Evolutionary conservation across 2,888 invertebrate genomes (phyloP).

Genomic region (Diadromus collaris): DNA sequence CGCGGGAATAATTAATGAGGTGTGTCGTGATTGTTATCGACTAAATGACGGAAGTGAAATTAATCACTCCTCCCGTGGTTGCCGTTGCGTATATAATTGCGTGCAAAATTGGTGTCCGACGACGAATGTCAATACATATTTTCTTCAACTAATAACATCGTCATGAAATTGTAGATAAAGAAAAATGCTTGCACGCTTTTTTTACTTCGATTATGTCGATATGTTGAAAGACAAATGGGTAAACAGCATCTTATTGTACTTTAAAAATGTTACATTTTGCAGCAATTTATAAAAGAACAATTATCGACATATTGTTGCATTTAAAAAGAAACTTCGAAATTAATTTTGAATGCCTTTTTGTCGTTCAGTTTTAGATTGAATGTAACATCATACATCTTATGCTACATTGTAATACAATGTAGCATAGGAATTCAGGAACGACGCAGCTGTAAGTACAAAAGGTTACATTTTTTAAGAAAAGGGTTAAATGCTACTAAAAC

Average conservation of each 20-base stretch:
- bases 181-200: background rate
- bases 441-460: background rate
- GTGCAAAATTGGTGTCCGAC: background rate
- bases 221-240: background rate
- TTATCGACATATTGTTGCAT: background rate
- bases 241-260: background rate
- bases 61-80: constrained; percentile 10
- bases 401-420: background rate
- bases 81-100: background rate
- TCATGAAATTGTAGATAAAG: background rate
- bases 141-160: background rate
- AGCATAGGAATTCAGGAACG: background rate
- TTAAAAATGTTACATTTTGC: background rate
- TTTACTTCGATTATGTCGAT: background rate
- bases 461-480: background rate
- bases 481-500: background rate
- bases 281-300: background rate
- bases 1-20: constrained; percentile 45
- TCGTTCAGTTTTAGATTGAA: background rate
- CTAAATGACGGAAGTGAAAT: constrained; percentile 16
- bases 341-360: background rate
- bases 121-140: background rate
- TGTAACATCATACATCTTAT: background rate
- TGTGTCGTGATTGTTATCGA: constrained; percentile 15
- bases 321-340: background rate